Conservation (phyloP, 2,797 vertebrate genomes). For the Hirundo rustica region DNA sequence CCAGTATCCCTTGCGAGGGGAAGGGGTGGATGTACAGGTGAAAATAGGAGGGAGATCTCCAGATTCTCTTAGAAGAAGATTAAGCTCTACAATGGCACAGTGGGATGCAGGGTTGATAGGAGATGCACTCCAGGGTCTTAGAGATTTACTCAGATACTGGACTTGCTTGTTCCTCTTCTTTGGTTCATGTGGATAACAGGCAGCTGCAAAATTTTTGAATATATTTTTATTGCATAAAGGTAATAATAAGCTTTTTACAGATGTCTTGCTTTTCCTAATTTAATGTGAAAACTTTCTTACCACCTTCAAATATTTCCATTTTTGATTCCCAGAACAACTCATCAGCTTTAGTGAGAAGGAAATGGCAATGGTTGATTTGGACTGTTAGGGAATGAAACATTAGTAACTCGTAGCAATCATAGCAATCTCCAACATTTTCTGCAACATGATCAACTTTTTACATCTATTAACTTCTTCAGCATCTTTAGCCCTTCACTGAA, state of each 20-base stretch:
- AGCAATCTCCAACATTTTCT: background rate
- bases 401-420: accelerated
- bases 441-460: background rate
- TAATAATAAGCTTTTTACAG: background rate
- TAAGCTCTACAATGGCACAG: background rate
- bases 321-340: background rate
- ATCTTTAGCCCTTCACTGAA: background rate
- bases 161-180: background rate
- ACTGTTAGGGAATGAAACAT: background rate
- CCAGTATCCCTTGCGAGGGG: background rate
- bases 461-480: background rate
- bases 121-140: background rate
- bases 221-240: background rate
- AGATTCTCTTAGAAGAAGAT: background rate
- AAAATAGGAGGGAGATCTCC: background rate
- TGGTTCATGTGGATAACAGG: background rate
- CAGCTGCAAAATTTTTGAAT: background rate
- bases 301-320: background rate
- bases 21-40: background rate
- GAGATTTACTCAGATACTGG: background rate
- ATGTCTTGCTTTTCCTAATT: background rate
- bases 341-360: background rate
- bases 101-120: too few relatives aligned
- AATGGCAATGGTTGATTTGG: background rate
- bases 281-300: background rate